These are phyloP conservation scores for Buathra laborator DNA, from an alignment of 2,888 invertebrate species.

Conservation along the genomic window DNA sequence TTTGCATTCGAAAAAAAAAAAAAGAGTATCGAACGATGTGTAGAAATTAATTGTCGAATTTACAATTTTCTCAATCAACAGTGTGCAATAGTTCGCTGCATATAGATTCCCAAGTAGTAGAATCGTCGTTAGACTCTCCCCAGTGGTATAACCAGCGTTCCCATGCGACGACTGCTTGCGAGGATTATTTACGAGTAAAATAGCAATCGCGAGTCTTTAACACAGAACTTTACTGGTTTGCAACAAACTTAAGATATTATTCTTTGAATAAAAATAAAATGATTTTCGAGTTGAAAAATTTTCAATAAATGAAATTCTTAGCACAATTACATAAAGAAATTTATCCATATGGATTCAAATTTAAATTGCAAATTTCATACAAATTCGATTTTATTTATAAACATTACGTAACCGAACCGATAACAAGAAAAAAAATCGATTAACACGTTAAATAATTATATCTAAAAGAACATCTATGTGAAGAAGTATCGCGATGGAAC, in stretches of 20 bases:
- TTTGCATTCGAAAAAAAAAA: slow-evolving; percentile 5
- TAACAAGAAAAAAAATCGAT: background rate
- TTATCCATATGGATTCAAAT: background rate
- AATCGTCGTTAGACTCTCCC: background rate
- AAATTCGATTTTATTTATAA: background rate
- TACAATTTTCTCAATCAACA: background rate
- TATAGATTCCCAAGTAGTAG: slow-evolving; percentile 35
- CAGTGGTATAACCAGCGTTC: slow-evolving; percentile 21
- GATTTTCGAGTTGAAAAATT: background rate
- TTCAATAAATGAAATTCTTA: too few species aligned
- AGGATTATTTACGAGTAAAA: background rate
- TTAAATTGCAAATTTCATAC: background rate
- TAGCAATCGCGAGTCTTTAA: background rate
- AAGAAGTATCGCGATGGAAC: background rate
- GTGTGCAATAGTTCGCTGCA: background rate
- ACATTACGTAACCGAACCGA: background rate
- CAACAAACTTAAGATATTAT: background rate
- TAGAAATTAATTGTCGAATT: background rate
- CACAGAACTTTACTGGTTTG: background rate
- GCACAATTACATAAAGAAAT: background rate
- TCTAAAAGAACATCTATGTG: background rate
- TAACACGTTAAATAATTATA: too few species aligned
- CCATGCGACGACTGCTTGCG: background rate
- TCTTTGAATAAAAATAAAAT: background rate
- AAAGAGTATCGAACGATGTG: slow-evolving; percentile 8